phyloP scores from a whole-genome alignment of 2,888 invertebrate genomes.

The Orchesellides sinensis region DNA sequence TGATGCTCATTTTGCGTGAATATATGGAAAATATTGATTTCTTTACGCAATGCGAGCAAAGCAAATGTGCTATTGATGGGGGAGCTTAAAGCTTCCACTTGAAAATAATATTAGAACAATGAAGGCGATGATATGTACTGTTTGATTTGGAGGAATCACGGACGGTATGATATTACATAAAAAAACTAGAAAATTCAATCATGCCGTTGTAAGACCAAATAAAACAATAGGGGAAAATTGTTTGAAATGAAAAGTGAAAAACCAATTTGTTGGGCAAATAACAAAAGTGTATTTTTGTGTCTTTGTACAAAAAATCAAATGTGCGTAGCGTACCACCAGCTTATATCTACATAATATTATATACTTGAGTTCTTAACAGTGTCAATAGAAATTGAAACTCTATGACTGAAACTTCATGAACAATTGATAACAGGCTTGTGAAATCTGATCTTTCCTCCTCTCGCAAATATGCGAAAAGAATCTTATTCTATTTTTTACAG shows the following conservation, averaged over 20 bases:
- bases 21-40: not conserved
- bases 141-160: slow-evolving; percentile 39
- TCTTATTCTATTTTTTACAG: not conserved
- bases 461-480: too few relatives aligned
- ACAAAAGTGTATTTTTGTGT: too few relatives aligned
- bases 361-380: too few relatives aligned
- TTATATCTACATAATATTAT: too few relatives aligned
- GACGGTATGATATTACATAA: slow-evolving; percentile 17
- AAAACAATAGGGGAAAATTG: not conserved
- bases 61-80: not conserved
- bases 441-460: too few relatives aligned
- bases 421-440: too few relatives aligned
- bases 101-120: slow-evolving; percentile 6
- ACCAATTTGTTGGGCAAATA: slow-evolving; percentile 30
- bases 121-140: not conserved
- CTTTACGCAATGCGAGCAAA: not conserved
- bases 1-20: not conserved
- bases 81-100: not conserved
- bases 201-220: not conserved
- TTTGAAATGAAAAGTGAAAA: not conserved
- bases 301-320: too few relatives aligned
- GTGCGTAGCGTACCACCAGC: too few relatives aligned
- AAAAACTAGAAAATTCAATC: slow-evolving; percentile 35
- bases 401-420: too few relatives aligned
- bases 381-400: too few relatives aligned